Evolutionary conservation across 1,140 invertebrate genomes (phyloP), one percentile per base, ranked within the genome.

Genomic region (Holotrichia oblita): DNA sequence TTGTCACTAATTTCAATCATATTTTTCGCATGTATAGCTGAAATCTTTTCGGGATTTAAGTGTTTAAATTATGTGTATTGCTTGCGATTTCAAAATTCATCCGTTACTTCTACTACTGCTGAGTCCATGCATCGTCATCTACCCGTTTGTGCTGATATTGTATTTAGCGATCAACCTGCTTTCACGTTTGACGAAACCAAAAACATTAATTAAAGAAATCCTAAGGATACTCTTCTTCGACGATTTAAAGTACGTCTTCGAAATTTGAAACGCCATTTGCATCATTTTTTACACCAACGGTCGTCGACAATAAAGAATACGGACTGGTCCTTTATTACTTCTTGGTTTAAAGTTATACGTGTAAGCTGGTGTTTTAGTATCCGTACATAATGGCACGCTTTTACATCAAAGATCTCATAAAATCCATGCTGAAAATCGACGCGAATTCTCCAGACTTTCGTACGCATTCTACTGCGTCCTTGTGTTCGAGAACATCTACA

Each of bases 331-430:
- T 34, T 73, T 34, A 34, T 34, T 34, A 4, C 72, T 27, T 73
- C 72, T 6, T 42, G 8, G 3, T 76, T 9, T 75, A 20, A 20
- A 64, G 9, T 64, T 9, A 64, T 20, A 24, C 8, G 59, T 22
- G 17, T 64, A 22, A 22, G 14, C 17, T 9, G 0, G 9, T 22
- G n/a, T 64, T 64, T 20, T 17, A 64, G 9, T 9, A 64, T 22
- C 3, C 59, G 2, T 22, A 22, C 34, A 27, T 17, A 8, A 78
- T 78, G 59, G 27, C 69, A 6, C 69, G 78, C 40, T 79, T 77
- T 61, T 81, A 79, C 74, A 81, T 81, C 3, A 81, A 81, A 55
- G 80, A 81, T 76, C 64, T 81, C 24, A 79, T 81, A n/a, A 81
- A 78, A 42, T 81, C 80, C 12, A 76, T 81, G 78, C 76, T 81